Evolutionary conservation across 2,888 invertebrate genomes (phyloP).

Genomic region (Myathropa florea): DNA sequence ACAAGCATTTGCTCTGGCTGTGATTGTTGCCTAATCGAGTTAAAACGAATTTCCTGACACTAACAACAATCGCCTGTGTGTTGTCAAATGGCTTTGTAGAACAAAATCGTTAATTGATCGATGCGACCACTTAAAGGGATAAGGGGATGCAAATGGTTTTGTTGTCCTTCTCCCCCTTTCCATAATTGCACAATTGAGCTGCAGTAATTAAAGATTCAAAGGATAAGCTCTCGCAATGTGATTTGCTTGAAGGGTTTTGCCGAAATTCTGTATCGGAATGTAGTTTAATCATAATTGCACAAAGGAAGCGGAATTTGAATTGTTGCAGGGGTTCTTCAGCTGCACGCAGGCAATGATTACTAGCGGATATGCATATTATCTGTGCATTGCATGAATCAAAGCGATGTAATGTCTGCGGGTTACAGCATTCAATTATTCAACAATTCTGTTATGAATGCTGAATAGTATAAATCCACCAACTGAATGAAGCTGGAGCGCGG

Average conservation of each 20-base stretch:
- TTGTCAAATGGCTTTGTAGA: neutral
- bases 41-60: neutral
- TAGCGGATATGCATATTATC: too few relatives aligned
- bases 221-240: neutral
- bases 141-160: neutral
- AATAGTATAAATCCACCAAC: too few relatives aligned
- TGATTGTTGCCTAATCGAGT: neutral
- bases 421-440: too few relatives aligned
- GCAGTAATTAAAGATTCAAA: neutral
- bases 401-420: too few relatives aligned
- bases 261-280: neutral
- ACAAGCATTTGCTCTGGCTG: neutral
- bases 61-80: neutral
- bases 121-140: neutral
- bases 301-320: neutral
- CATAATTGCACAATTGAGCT: neutral
- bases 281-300: neutral
- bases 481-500: too few relatives aligned
- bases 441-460: too few relatives aligned
- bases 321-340: neutral
- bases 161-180: neutral
- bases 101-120: neutral
- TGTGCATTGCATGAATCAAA: too few relatives aligned
- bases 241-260: neutral
- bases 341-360: too few relatives aligned